Base-by-base conservation (phyloP, 1,140 invertebrate species). In the Potamilus streckersoni region DNA sequence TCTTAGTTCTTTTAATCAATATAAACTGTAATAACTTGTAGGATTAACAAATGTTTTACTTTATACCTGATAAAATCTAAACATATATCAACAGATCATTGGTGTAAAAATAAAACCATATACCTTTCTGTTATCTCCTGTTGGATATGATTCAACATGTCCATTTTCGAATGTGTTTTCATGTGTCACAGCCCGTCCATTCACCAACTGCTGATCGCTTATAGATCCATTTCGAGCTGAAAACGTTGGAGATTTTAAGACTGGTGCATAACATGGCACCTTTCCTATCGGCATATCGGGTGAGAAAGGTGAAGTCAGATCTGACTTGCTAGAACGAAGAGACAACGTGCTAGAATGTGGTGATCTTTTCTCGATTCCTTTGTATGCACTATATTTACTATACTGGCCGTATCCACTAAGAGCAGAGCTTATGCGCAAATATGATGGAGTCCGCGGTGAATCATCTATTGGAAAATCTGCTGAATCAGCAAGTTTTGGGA, bases 261-360 rank as follows among this genome's bases (percentile, higher is more conserved):
- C 64, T 16, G 27, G 19, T 56, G 69, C 14, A 23, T 55, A 17
- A n/a, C 27, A 59, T 57, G 75, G 75, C 31, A 77, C 62, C 64
- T 77, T 77, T 63, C 75, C 75, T 38, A 77, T 77, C 14, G 75
- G 75, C 75, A 77, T 77, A 38, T 77, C 75, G n/a, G 75, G 75
- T 57, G 75, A 77, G 17, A 72, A 27, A 6, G 75, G 75, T 20
- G 75, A 72, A 16, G 69, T 66, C 69, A 77, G 61, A 63, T 77
- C 75, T 23, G 75, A 77, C 1, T 71, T 63, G 73, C 75, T 77
- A 20, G 75, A 77, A 16, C 75, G 55, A 14, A 77, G 59, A 20
- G 75, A 77, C 49, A 77, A 61, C n/a, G 75, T 77, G 60, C 75
- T 77, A n/a, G 75, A 77, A 61, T 77, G 73, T 6, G 75, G 75